A percentile compares a stretch with the other conserved stretches of the same genome.
Conservation (phyloP, 2,888 invertebrate species). For the Trachelus stipa region DNA sequence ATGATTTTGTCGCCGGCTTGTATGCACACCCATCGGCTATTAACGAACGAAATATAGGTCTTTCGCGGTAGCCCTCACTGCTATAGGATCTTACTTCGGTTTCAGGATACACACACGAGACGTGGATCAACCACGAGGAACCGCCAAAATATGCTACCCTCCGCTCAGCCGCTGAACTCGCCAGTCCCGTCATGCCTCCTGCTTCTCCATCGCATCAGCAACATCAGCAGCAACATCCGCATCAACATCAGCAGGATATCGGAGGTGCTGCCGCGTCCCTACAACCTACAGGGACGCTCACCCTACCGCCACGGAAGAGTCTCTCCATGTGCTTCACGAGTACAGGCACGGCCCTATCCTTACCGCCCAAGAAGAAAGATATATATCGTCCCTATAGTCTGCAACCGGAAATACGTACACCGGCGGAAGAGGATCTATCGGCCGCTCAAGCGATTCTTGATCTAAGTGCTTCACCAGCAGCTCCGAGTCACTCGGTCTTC, state of each 20-base stretch:
- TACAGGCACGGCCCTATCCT: conserved; percentile 83
- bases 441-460: conserved; percentile 92
- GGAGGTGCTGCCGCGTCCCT: conserved; percentile 33
- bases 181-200: conserved; percentile 47
- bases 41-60: not conserved
- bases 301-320: conserved; percentile 73
- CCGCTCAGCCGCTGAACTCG: conserved; percentile 69
- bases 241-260: conserved; percentile 40
- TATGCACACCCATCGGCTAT: not conserved
- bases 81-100: conserved; percentile 12
- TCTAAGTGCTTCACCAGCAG: conserved; percentile 85
- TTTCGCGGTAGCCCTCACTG: not conserved
- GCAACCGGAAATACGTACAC: conserved; percentile 69
- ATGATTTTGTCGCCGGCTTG: not conserved
- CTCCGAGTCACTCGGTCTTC: conserved; percentile 61
- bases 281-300: not conserved
- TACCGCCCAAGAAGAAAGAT: conserved; percentile 92
- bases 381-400: conserved; percentile 88
- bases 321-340: conserved; percentile 87
- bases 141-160: conserved; percentile 71
- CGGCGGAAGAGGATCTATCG: conserved; percentile 85
- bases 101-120: conserved; percentile 61
- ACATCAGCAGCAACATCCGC: conserved; percentile 48
- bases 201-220: conserved; percentile 27
- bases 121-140: conserved; percentile 65